Conservation (phyloP, 2,113 vertebrate genomes). For the Bambusicola thoracicus region DNA sequence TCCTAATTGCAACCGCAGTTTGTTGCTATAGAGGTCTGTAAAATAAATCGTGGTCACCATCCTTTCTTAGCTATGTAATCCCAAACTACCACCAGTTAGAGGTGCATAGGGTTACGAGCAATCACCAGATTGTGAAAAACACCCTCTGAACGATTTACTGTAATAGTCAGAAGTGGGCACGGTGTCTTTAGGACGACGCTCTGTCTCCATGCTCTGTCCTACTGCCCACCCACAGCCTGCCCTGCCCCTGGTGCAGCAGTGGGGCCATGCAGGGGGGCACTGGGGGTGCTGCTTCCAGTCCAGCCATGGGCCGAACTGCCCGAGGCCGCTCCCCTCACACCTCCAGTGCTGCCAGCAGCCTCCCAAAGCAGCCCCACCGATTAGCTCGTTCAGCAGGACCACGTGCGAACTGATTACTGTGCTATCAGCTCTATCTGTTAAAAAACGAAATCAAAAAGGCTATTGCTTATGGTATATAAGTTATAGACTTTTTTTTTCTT, state of each 20-base stretch:
- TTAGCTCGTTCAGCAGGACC: not conserved
- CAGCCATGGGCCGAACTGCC: not conserved
- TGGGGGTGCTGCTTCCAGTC: no score
- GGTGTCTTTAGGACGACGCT: not conserved
- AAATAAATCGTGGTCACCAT: not conserved
- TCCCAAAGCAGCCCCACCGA: accelerated
- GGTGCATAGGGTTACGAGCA: not conserved
- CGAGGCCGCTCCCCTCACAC: not conserved
- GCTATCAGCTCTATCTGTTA: not conserved
- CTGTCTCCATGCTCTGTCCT: not conserved
- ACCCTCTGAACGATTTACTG: accelerated
- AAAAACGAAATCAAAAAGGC: not conserved
- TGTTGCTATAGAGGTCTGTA: not conserved
- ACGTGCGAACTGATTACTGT: not conserved
- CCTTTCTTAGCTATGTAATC: not conserved
- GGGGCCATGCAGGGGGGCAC: not conserved
- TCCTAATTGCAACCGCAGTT: not conserved
- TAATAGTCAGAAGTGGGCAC: accelerated
- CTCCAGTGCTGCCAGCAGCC: accelerated
- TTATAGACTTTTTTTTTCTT: conserved; percentile 70
- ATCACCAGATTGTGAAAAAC: not conserved
- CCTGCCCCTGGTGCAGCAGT: accelerated
- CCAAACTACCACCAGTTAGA: not conserved
- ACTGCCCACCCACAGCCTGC: no score
- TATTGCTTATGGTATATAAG: not conserved